Base-by-base conservation (phyloP, 2,888 invertebrate species). In the Dynastes tityus region DNA sequence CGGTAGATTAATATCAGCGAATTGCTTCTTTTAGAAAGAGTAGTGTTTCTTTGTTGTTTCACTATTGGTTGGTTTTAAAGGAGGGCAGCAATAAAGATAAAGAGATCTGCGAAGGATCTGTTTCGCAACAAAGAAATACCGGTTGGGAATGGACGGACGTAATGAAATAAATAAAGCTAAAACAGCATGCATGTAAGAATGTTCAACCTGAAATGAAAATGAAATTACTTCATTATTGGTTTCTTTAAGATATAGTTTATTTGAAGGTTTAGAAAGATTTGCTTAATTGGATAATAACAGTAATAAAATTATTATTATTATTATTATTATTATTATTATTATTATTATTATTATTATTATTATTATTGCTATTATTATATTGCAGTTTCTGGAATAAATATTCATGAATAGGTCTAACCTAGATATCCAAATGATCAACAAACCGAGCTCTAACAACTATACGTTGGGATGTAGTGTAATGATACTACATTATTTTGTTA, bases 141-240 rank as follows among this genome's bases (percentile, higher is more conserved):
- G 40, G 40, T 22, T 32, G 6, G 22, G 45, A 49, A 75, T 49
- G 61, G 32, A 29, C 49, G 29, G 40, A 13, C 51, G 8, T 13
- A 53, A 22, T 29, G 55, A 71, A 71, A 71, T 71, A 49, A 71
- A 45, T 71, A 45, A 71, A 71, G 27, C 29, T 68, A 22, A 49
- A 16, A 49, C 49, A 11, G 0, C 13, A 32, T 2, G 32, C 32
- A 58, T 22, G 22, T 16, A 22, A 8, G n/a, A 22, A 58, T 58
- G 16, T 58, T 58, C 55, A 58, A 22, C 55, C 22, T 22, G 22
- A 22, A 22, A 22, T 22, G 22, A 22, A 58, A 58, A 58, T 58
- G 27, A 16, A 58, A 58, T 58, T 58, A 16, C 55, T 58, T 8
- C 55, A 22, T 22, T 58, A 16, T 16, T 58, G 11, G 45, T 45